Conservation (phyloP, 2,797 vertebrate species). For the Amniataba percoides region DNA sequence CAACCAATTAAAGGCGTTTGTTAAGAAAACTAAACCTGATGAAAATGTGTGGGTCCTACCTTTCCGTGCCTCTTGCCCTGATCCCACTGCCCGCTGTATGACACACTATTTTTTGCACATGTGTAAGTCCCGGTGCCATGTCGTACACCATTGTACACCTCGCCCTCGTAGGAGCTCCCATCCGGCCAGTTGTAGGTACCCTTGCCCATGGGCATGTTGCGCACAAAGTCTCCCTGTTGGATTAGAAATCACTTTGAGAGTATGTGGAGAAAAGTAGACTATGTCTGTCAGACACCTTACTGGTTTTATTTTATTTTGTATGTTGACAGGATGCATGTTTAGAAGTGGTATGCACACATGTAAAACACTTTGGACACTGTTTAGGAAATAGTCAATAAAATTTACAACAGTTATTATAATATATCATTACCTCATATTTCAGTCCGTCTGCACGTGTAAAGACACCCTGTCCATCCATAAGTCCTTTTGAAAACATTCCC, state of each 20-base stretch:
- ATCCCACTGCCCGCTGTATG: conserved; percentile 90
- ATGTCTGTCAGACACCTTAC: neutral
- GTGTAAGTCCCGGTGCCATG: conserved; percentile 89
- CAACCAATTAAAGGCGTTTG: neutral
- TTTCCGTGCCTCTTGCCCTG: conserved; percentile 90
- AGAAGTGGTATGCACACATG: neutral
- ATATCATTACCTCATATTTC: conserved; percentile 88
- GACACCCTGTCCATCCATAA: conserved; percentile 90
- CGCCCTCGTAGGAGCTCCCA: conserved; percentile 90
- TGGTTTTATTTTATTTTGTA: neutral
- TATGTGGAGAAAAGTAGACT: neutral
- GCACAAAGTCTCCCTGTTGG: conserved; percentile 89
- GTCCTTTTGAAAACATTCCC: conserved; percentile 91
- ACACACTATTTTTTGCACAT: conserved; percentile 73
- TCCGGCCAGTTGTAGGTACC: conserved; percentile 90
- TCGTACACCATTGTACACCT: conserved; percentile 84
- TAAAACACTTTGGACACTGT: neutral
- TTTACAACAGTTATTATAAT: neutral
- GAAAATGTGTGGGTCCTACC: conserved; percentile 75
- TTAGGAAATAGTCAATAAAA: neutral
- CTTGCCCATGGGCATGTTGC: conserved; percentile 84
- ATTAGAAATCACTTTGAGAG: conserved; percentile 24
- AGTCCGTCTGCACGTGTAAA: conserved; percentile 88
- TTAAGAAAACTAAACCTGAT: neutral
- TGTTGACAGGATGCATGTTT: neutral